A percentile compares a stretch with the other conserved stretches of the same genome.
Conservation (phyloP, 1,140 invertebrate genomes). For the Homalodisca vitripennis region DNA sequence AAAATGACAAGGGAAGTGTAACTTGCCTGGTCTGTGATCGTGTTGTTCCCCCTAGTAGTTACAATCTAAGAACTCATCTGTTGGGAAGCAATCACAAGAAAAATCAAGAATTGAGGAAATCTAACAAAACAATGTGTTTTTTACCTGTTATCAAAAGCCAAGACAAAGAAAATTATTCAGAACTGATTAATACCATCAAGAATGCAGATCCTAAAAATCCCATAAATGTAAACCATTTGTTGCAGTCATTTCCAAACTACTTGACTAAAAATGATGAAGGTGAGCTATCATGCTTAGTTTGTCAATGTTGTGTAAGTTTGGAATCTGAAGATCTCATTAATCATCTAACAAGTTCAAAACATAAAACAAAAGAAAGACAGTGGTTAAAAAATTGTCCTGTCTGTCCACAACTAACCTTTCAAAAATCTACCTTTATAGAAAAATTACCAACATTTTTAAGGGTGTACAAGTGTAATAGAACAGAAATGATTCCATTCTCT, state of each 20-base stretch:
- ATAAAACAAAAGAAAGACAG: neutral
- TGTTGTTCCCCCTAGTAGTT: slow-evolving; percentile 12
- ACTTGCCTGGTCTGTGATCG: slow-evolving; percentile 8
- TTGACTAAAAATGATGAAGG: no score
- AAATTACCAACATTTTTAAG: neutral
- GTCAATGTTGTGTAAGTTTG: no score
- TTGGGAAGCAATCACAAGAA: slow-evolving; percentile 5
- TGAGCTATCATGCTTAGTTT: no score
- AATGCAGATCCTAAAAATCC: no score
- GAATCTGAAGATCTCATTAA: no score
- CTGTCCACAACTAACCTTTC: neutral
- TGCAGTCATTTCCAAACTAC: no score
- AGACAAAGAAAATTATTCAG: no score
- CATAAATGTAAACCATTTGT: no score
- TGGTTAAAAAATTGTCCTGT: slow-evolving; percentile 1
- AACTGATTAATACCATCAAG: no score
- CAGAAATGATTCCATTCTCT: neutral
- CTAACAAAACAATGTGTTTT: no score
- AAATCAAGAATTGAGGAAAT: neutral
- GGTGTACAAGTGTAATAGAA: neutral
- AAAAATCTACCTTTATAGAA: neutral
- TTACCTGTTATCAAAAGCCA: no score
- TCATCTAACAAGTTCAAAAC: neutral
- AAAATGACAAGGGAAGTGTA: slow-evolving; percentile 8
- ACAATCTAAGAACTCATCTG: slow-evolving; percentile 9